Evolutionary conservation across 1,140 invertebrate species (phyloP).

Genomic region (Zaprionus ghesquierei): DNA sequence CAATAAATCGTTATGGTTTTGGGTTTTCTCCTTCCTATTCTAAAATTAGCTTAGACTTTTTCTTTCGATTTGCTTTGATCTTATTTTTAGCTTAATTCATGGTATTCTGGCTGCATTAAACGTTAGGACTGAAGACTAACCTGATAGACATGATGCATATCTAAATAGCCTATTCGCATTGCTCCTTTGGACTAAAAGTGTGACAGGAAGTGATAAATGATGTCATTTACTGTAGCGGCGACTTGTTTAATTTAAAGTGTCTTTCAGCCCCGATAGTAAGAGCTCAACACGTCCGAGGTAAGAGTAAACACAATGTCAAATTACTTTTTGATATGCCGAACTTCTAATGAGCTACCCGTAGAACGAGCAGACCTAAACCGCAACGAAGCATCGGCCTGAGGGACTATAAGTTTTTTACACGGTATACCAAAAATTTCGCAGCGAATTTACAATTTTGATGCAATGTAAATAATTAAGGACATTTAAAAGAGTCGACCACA

Average conservation of each 20-base stretch:
- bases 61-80: constrained; percentile 30
- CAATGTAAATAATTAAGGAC: constrained; percentile 67
- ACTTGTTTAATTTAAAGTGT: constrained; percentile 34
- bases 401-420: not conserved
- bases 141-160: not conserved
- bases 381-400: not conserved
- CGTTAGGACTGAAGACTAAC: not conserved
- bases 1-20: constrained; percentile 30
- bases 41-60: constrained; percentile 26
- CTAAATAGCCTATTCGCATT: not conserved
- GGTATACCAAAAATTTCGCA: constrained; percentile 14
- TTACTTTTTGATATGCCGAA: constrained; percentile 55
- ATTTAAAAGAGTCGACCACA: not conserved
- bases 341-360: constrained; percentile 47
- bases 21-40: not conserved
- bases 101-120: not conserved
- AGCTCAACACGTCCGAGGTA: not conserved
- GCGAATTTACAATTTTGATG: constrained; percentile 58
- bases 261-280: not conserved
- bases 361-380: not conserved
- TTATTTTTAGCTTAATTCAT: not conserved
- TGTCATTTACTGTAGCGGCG: constrained; percentile 22
- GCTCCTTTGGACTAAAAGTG: constrained; percentile 9
- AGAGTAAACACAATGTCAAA: constrained; percentile 61
- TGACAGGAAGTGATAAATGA: constrained; percentile 42